Conservation (phyloP, 2,888 invertebrate genomes). For the Hyposoter dolosus region DNA sequence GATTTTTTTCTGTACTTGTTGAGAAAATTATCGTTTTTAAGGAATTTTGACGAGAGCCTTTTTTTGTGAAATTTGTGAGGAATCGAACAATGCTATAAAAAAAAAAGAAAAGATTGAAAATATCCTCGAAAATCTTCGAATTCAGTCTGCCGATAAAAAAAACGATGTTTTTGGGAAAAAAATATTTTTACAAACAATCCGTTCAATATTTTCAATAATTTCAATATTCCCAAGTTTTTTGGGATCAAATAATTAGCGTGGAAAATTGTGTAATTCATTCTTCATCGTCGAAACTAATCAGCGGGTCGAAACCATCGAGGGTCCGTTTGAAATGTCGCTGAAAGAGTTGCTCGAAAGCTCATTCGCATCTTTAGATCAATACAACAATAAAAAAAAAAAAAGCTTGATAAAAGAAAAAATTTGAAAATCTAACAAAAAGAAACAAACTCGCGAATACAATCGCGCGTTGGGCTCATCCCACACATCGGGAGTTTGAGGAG, state of each 20-base stretch:
- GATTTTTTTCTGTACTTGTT: background rate
- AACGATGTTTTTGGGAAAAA: too few species aligned
- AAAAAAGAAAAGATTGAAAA: too few species aligned
- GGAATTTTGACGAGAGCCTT: too few species aligned
- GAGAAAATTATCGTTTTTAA: background rate
- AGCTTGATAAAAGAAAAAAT: background rate
- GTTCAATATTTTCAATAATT: too few species aligned
- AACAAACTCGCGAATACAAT: conserved; percentile 46
- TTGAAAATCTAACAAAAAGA: background rate
- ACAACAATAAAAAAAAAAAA: background rate
- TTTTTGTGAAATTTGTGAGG: too few species aligned
- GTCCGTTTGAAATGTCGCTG: conserved; percentile 22
- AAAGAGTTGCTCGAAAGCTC: conserved; percentile 34
- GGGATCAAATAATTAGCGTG: background rate
- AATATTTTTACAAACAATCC: too few species aligned
- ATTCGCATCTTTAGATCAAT: background rate
- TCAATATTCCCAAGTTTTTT: background rate
- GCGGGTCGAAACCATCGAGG: conserved; percentile 10
- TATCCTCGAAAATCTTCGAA: too few species aligned
- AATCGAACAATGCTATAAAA: too few species aligned
- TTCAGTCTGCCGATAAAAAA: too few species aligned
- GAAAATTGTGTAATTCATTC: background rate
- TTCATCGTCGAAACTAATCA: background rate
- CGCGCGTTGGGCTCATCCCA: conserved; percentile 51
- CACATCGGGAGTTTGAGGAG: conserved; percentile 35